Base-by-base conservation (phyloP, 2,888 invertebrate species). In the Acronicta alni region DNA sequence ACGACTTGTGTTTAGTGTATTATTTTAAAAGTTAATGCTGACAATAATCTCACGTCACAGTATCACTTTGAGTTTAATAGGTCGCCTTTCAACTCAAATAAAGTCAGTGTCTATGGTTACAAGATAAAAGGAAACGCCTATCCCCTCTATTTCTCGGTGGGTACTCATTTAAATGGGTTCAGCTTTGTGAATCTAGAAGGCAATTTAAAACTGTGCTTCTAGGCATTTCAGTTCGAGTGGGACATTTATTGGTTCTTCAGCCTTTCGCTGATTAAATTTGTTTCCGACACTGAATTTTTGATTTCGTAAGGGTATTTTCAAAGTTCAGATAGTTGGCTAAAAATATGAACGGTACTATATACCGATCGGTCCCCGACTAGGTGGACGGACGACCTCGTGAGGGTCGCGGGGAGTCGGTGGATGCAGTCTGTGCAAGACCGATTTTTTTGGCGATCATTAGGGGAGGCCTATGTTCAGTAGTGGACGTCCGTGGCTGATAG, bases 191-290 rank as follows among this genome's bases (percentile, higher is more conserved):
- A 41, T 53, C 47, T 58, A 56, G 58, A 53, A 64, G 41, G 58
- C 47, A 58, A 74, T 71, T 74, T 65, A 43, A 70, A 62, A 61
- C 38, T 57, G 42, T 43, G 60, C 39, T 54, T 64, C 38, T 57
- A 44, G 46, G 60, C 39, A 51, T 64, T 43, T 73, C 38, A 44
- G 58, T 16, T 41, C 37, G 38, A 52, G 55, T 30, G 41, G 37
- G 26, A 51, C 56, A 60, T 61, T 74, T 74, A 73, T 73, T 73
- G 52, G 52, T 42, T 57, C 49, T 53, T 30, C 44, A 26, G 35
- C 38, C 41, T 57, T 59, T 12, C 18, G 0, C 41, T 55, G 57
- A 62, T 72, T 61, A 61, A 67, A 18, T 60, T 60, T 14, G 30
- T 17, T 37, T 20, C 23, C 45, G 41, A 17, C 37, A 7, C 32